These are phyloP conservation scores for Pipistrellus kuhlii DNA, from an alignment of 2,797 vertebrate genomes.

Conservation along the genomic window DNA sequence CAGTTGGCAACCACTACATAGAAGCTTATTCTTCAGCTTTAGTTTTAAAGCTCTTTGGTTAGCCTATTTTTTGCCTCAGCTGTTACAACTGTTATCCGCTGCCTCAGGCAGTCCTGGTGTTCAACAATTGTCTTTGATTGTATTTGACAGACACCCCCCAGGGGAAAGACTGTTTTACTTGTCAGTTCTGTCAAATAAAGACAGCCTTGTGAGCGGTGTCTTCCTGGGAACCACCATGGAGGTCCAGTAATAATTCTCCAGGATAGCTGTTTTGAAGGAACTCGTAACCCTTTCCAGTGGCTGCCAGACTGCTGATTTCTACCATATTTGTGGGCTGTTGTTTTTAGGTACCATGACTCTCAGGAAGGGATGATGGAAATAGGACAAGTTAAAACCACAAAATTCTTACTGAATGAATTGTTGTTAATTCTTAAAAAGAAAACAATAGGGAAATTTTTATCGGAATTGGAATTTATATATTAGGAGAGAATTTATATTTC, in stretches of 20 bases:
- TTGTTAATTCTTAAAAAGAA: not conserved
- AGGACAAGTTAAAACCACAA: not conserved
- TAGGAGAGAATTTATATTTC: not conserved
- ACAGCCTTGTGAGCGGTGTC: not conserved
- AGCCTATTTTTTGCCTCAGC: not conserved
- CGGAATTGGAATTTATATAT: not conserved
- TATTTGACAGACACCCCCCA: not conserved
- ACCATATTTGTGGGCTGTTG: not conserved
- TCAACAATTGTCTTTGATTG: not conserved
- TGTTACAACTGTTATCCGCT: not conserved
- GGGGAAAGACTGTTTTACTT: not conserved
- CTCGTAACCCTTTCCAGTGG: not conserved
- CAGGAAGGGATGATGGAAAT: not conserved
- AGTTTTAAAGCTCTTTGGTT: not conserved
- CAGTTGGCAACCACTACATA: too few relatives aligned
- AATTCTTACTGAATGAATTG: not conserved
- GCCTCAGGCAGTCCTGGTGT: not conserved
- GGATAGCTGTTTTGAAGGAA: not conserved
- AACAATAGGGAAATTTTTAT: not conserved
- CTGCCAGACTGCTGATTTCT: conserved; percentile 18
- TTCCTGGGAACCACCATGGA: not conserved
- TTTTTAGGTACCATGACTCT: not conserved
- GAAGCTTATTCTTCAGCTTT: not conserved
- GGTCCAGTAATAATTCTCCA: not conserved
- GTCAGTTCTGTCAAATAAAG: not conserved